Evolutionary conservation across 2,888 invertebrate genomes (phyloP).

Genomic region (Nemotelus pantherinus): DNA sequence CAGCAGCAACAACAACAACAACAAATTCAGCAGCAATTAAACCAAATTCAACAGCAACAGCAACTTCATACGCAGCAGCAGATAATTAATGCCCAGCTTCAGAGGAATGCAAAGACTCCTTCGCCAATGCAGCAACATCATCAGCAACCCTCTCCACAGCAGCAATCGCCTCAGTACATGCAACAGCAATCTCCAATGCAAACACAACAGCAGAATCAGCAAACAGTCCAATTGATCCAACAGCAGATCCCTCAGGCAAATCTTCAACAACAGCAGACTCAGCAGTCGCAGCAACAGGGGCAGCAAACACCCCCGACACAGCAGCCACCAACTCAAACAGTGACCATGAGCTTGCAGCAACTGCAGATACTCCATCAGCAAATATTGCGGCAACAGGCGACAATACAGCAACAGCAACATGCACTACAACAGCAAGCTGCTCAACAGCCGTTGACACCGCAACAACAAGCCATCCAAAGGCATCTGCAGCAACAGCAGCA

Average conservation of each 20-base stretch:
- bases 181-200: slow-evolving; percentile 48
- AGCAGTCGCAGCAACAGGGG: slow-evolving; percentile 60
- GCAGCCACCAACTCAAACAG: slow-evolving; percentile 58
- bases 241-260: slow-evolving; percentile 56
- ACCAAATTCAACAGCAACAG: slow-evolving; percentile 59
- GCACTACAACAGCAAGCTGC: slow-evolving; percentile 59
- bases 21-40: slow-evolving; percentile 54
- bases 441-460: slow-evolving; percentile 59
- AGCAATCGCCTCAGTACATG: slow-evolving; percentile 52
- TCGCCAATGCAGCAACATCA: slow-evolving; percentile 50
- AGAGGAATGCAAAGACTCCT: slow-evolving; percentile 42
- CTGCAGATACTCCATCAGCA: slow-evolving; percentile 55
- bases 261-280: slow-evolving; percentile 57
- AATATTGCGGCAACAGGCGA: slow-evolving; percentile 55
- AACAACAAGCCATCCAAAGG: slow-evolving; percentile 65
- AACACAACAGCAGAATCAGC: slow-evolving; percentile 54
- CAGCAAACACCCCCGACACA: slow-evolving; percentile 58
- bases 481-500: slow-evolving; percentile 70
- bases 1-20: slow-evolving; percentile 63
- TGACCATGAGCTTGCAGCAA: slow-evolving; percentile 53
- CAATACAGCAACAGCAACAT: slow-evolving; percentile 57
- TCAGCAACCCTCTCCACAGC: slow-evolving; percentile 53
- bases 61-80: slow-evolving; percentile 36
- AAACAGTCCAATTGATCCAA: slow-evolving; percentile 54
- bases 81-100: slow-evolving; percentile 32